Evolutionary conservation across 2,888 invertebrate species (phyloP).

Genomic region (Drosophila maculinotata): DNA sequence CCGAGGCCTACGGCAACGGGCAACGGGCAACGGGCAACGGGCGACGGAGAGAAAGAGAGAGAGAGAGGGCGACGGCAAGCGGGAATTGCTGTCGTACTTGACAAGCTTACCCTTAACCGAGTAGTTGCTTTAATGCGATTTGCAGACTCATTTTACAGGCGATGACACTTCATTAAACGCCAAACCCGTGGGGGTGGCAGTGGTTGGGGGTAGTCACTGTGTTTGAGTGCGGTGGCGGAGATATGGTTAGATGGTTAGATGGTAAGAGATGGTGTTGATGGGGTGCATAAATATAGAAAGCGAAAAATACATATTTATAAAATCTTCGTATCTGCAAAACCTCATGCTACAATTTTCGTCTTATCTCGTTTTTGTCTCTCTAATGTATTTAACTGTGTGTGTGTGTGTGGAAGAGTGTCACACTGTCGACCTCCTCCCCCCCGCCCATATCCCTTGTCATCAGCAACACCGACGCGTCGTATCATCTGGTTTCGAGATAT

Average conservation of each 20-base stretch:
- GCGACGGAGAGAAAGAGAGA: too few relatives aligned
- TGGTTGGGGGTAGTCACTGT: too few relatives aligned
- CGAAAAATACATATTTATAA: slow-evolving; percentile 75
- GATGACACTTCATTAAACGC: slow-evolving; percentile 82
- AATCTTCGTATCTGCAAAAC: slow-evolving; percentile 50
- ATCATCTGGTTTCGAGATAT: slow-evolving; percentile 12
- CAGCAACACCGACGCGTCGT: neutral
- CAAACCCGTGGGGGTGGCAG: slow-evolving; percentile 65
- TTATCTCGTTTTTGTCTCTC: slow-evolving; percentile 55
- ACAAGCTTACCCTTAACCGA: slow-evolving; percentile 71
- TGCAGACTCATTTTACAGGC: slow-evolving; percentile 82
- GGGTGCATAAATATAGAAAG: slow-evolving; percentile 77
- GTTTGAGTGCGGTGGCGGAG: slow-evolving; percentile 17
- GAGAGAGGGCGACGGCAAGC: neutral
- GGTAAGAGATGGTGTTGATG: slow-evolving; percentile 39
- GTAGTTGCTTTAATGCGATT: slow-evolving; percentile 79
- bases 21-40: slow-evolving; percentile 3
- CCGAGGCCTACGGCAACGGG: slow-evolving; percentile 35
- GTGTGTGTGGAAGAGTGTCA: slow-evolving; percentile 23
- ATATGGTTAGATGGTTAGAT: slow-evolving; percentile 19
- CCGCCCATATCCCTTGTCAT: slow-evolving; percentile 21
- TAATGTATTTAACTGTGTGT: slow-evolving; percentile 53
- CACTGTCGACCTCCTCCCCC: slow-evolving; percentile 4
- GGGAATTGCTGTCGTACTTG: slow-evolving; percentile 41
- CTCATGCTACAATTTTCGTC: slow-evolving; percentile 49